Conservation (phyloP, 2,797 vertebrate species). For the Coluber constrictor region DNA sequence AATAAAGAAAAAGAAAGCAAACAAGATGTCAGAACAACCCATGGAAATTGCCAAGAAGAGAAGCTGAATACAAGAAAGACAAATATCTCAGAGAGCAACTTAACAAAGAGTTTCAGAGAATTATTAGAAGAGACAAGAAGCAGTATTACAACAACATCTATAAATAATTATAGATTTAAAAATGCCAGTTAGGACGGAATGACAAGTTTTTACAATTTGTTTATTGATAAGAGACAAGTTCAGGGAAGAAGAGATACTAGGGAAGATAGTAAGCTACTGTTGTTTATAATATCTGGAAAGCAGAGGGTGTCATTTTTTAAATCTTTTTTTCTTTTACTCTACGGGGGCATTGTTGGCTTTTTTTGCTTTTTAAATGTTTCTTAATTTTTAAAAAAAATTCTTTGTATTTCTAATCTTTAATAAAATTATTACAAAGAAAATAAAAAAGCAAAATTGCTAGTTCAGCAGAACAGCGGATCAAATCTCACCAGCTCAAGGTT, state of each 20-base stretch:
- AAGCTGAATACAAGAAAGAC: neutral
- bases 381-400: neutral
- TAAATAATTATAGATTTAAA: neutral
- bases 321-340: neutral
- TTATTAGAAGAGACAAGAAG: neutral
- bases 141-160: neutral
- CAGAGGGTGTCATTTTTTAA: neutral
- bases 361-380: neutral
- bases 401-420: neutral
- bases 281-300: neutral
- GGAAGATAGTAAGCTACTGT: neutral
- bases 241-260: neutral
- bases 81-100: neutral
- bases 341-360: fast-evolving
- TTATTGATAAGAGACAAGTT: neutral
- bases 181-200: neutral
- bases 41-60: neutral
- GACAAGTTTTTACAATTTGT: neutral
- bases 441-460: neutral
- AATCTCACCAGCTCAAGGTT: too few relatives aligned
- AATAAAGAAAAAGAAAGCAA: neutral
- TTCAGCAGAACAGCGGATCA: too few relatives aligned
- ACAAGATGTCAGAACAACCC: neutral
- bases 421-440: neutral
- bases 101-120: neutral